These are phyloP conservation scores for Achlya flavicornis DNA, from an alignment of 2,888 invertebrate genomes.

Conservation along the genomic window DNA sequence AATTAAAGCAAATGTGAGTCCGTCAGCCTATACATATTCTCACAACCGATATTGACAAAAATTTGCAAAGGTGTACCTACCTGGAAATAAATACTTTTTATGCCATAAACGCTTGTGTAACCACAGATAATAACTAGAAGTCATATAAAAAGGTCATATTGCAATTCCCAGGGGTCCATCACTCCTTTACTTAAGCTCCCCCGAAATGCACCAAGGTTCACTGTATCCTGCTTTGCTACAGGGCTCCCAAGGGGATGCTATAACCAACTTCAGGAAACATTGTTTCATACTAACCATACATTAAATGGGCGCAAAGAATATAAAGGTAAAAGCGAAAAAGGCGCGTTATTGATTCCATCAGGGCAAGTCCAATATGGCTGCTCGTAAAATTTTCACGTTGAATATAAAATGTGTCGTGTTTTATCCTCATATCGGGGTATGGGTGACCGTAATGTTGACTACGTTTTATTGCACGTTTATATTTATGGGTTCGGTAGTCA, in stretches of 20 bases:
- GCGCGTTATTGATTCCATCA: constrained; percentile 53
- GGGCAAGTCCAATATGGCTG: constrained; percentile 35
- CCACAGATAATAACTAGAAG: neutral
- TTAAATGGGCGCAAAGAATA: neutral
- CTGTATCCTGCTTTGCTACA: neutral
- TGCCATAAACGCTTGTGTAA: no score
- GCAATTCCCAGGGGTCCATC: neutral
- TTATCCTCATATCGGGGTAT: constrained; percentile 40
- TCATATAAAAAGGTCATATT: neutral
- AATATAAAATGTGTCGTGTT: constrained; percentile 46
- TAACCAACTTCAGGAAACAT: neutral
- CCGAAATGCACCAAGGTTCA: neutral
- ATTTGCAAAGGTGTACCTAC: no score
- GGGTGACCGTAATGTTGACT: constrained; percentile 39
- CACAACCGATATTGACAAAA: no score
- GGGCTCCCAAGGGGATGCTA: neutral
- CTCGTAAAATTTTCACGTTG: constrained; percentile 46
- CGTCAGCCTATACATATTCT: no score
- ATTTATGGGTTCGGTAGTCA: constrained; percentile 38
- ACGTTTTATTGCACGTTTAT: constrained; percentile 48
- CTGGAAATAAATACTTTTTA: no score
- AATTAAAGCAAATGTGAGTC: no score
- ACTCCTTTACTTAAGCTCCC: neutral
- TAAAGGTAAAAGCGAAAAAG: constrained; percentile 28
- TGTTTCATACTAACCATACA: constrained; percentile 12